Evolutionary conservation across 2,888 invertebrate genomes (phyloP).

Genomic region (Scrobipalpa costella): DNA sequence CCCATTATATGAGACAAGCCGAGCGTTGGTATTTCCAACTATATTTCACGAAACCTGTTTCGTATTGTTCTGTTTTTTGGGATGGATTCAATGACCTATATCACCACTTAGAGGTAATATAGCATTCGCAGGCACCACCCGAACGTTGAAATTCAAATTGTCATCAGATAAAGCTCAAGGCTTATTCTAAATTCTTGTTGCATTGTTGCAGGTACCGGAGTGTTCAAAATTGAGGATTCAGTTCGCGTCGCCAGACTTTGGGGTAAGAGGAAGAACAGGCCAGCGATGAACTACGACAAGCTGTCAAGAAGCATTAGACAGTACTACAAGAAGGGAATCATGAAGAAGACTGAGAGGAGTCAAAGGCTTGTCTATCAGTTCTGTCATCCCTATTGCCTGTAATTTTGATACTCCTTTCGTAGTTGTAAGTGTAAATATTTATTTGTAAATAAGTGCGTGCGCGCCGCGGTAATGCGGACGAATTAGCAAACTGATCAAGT

Average conservation of each 20-base stretch:
- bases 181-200: conserved; percentile 20
- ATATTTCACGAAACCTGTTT: conserved; percentile 24
- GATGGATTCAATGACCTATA: conserved; percentile 17
- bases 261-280: conserved; percentile 98
- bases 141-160: background rate
- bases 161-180: conserved; percentile 9
- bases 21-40: conserved; percentile 24
- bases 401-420: conserved; percentile 56
- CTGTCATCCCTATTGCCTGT: conserved; percentile 95
- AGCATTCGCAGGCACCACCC: background rate
- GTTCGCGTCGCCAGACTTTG: conserved; percentile 98
- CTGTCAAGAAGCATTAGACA: conserved; percentile 98
- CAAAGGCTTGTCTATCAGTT: conserved; percentile 99
- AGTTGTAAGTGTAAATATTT: conserved; percentile 55
- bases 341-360: conserved; percentile 99
- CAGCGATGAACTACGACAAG: conserved; percentile 99
- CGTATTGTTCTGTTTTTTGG: conserved; percentile 22
- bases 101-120: background rate
- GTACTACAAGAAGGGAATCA: conserved; percentile 99
- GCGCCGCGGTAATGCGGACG: conserved; percentile 78
- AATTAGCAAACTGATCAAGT: conserved; percentile 55
- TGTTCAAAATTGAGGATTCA: conserved; percentile 99
- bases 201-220: conserved; percentile 84
- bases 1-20: conserved; percentile 43
- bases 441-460: conserved; percentile 53